Base-by-base conservation (phyloP, 2,113 vertebrate genomes). In the Sorex fumeus region DNA sequence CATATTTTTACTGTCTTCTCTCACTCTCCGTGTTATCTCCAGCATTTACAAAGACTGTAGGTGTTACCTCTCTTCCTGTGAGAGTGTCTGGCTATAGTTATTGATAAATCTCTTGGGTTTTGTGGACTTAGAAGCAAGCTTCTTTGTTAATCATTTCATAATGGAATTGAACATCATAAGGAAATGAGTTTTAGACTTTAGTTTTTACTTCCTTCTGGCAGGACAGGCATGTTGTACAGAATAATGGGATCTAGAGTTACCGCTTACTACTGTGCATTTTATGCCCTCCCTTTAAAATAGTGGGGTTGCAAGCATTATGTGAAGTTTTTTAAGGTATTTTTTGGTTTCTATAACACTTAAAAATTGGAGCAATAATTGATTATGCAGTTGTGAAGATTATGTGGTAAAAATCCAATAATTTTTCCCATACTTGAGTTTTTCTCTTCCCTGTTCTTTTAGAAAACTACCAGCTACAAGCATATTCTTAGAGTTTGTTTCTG, bases 101-200 rank as follows among this genome's bases (percentile, higher is more conserved):
- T 72, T 76, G 30, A 67, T 91, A 36, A 91, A 91, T 82, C 82
- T 50, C 40, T 53, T 53, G 53, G 13, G 53, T 53, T 53, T 53
- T 53, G 18, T 80, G 27, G 76, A 94, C 74, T 87, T 82, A 87
- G 76, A 93, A 81, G 12, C 19, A 18, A 40, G 30, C 45, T 93
- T 86, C 93, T 88, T 93, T 88, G 36, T 84, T 82, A 40, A 81
- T 77, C 19, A 6, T 86, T 82, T 93, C 30, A 34, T 60, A 87
- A 27, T 80, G 30, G 11, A 90, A 92, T 45, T 80, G 47, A 77
- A 8, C 72, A 8, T 81, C 79, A 34, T 23, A 40, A 19, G 50
- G 8, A 10, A 76, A 10, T 91, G 18, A 18, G 3, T 72, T 67
- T 10, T 66, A 3, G 4, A 84, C 64, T 81, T 91, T n/a, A 75